A percentile compares a stretch with the other conserved stretches of the same genome.
Evolutionary conservation across 2,113 vertebrate species (phyloP).

Genomic region (Archocentrus centrarchus): DNA sequence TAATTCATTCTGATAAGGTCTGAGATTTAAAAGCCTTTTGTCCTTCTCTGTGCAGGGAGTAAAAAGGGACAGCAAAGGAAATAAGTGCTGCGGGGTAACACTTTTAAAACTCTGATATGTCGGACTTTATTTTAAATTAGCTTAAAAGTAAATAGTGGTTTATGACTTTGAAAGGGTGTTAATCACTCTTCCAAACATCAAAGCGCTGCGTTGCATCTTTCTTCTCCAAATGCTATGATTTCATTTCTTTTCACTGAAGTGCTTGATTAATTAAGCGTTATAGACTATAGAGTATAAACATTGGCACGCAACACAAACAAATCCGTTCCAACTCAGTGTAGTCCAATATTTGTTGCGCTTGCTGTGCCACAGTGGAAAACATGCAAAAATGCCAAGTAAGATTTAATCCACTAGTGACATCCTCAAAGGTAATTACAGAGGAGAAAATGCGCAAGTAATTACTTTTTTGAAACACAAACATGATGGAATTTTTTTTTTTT

Average conservation of each 20-base stretch:
- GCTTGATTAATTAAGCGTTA: not conserved
- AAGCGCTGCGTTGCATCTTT: not conserved
- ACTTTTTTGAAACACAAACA: not conserved
- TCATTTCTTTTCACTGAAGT: not conserved
- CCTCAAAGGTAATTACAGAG: not conserved
- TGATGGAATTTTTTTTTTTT: rapidly evolving
- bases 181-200: not conserved
- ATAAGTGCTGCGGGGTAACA: not conserved
- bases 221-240: not conserved
- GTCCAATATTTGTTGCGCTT: not conserved
- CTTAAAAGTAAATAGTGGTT: not conserved
- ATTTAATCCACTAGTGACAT: not conserved
- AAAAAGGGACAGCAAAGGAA: slow-evolving; percentile 2
- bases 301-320: not conserved
- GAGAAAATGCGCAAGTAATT: not conserved
- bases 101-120: not conserved
- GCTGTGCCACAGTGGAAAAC: not conserved
- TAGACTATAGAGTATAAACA: slow-evolving; percentile 12
- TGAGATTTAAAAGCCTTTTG: slow-evolving; percentile 37
- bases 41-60: not conserved
- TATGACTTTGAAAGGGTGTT: not conserved
- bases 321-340: not conserved
- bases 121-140: not conserved
- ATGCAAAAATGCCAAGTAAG: not conserved
- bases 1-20: slow-evolving; percentile 27